Evolutionary conservation across 2,113 vertebrate species (phyloP), one percentile per base, ranked within the genome.

Genomic region (Dasyprocta punctata): DNA sequence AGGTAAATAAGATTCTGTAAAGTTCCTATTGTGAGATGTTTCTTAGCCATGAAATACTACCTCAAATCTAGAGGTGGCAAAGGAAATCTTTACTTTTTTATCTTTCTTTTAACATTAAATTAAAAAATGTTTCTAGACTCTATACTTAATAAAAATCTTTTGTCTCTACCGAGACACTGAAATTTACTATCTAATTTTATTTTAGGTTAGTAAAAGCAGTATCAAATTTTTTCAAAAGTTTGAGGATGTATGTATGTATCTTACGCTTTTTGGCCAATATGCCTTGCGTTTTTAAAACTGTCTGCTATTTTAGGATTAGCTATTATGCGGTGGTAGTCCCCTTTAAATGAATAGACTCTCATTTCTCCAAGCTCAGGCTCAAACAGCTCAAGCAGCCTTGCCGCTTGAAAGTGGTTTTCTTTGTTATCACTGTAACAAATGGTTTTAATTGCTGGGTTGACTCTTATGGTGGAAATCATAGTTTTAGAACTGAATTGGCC

Each of bases 241-340:
- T 24, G 41, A 49, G 41, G 65, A 83, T 71, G 38, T 38, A 1
- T 41, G 12, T 17, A 56, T 87, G 2, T 54, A 12, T 63, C 54
- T 60, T 60, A 60, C 20, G 58, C 82, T 47, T 7, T 60, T 60
- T 87, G 73, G 0, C 1, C 13, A 30, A 30, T 69, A 75, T 56
- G 81, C 77, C 14, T 78, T 52, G 30, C 58, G 24, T 94, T 98
- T 77, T 88, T 67, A 0, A 38, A 86, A 73, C 82, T 88, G 96
- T 97, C 87, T 99, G 99, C 98, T 98, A 98, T 99, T 98, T 99
- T 98, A 95, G 26, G 86, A 97, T 60, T 84, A 97, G 98, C 98
- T 98, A 99, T 99, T 99, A 98, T 98, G 99, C 99, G 99, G 99
- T 98, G 98, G 98, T 98, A 97, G 98, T 98, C 80, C 95, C 98